Conservation (phyloP, 23 tunicate genomes). For the Diplosoma virens region DNA sequence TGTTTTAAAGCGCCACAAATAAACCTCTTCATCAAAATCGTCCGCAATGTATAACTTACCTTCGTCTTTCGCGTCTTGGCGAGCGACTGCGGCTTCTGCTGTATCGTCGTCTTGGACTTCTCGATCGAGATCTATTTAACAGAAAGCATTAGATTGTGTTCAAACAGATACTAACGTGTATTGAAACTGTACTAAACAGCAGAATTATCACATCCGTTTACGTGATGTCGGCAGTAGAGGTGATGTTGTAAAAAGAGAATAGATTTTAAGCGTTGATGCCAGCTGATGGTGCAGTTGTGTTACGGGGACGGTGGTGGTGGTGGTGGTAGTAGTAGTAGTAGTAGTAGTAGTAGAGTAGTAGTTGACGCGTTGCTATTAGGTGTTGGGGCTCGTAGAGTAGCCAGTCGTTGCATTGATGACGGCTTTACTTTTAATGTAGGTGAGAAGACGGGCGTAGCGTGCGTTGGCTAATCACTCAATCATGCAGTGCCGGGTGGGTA, state of each 20-base stretch:
- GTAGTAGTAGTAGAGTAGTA: neutral
- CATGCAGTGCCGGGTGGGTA: no score
- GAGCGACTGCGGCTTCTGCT: conserved; percentile 23
- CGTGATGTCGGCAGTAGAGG: no score
- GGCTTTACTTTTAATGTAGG: neutral
- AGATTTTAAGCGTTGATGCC: no score
- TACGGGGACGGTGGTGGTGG: no score
- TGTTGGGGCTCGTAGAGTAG: neutral
- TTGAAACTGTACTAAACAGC: no score
- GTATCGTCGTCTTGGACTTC: conserved; percentile 37
- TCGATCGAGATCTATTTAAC: conserved; percentile 39
- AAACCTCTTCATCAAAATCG: neutral
- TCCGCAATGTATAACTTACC: neutral
- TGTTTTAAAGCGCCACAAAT: no score
- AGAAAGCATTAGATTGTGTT: no score
- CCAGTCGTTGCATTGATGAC: conserved; percentile 9
- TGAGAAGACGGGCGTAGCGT: neutral
- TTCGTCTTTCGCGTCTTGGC: conserved; percentile 20
- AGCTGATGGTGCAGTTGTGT: no score
- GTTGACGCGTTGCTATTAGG: neutral
- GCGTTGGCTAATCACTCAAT: no score
- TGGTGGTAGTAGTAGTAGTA: neutral
- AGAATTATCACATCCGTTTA: no score
- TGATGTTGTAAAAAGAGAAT: no score
- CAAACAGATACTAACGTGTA: no score